Conservation (phyloP, 35 echinoderm and acorn worm species). For the Chiridota heheva region DNA sequence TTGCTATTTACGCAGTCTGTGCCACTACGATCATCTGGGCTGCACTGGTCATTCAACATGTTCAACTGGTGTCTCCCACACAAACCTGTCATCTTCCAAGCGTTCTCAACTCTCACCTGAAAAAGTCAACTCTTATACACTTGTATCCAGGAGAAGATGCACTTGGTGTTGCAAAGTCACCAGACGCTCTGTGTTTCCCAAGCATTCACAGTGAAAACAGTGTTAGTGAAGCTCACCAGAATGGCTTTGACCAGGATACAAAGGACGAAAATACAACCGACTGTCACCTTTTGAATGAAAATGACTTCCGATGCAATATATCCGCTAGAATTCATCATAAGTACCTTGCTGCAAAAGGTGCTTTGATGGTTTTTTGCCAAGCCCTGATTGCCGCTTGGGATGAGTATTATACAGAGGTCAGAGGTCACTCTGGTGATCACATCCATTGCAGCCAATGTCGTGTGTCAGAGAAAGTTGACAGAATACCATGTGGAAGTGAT, state of each 20-base stretch:
- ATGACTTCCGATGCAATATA: background rate
- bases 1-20: conserved; percentile 53
- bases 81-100: conserved; percentile 33
- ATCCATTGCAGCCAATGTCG: no score
- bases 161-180: no score
- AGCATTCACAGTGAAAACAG: no score
- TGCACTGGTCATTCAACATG: conserved; percentile 46
- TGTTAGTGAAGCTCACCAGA: no score
- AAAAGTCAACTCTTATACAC: conserved; percentile 42
- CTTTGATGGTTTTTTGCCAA: conserved; percentile 24
- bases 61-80: conserved; percentile 29
- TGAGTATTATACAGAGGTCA: no score
- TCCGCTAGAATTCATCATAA: background rate
- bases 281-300: background rate
- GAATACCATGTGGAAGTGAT: no score
- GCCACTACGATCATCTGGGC: conserved; percentile 61
- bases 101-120: conserved; percentile 31
- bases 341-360: conserved; percentile 4
- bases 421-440: no score
- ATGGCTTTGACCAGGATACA: background rate
- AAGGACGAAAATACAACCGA: background rate
- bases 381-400: conserved; percentile 20
- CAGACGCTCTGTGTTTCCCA: no score
- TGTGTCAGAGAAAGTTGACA: no score
- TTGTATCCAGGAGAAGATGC: background rate